Evolutionary conservation across 1,140 invertebrate genomes (phyloP).

Genomic region (Drosophila elegans): DNA sequence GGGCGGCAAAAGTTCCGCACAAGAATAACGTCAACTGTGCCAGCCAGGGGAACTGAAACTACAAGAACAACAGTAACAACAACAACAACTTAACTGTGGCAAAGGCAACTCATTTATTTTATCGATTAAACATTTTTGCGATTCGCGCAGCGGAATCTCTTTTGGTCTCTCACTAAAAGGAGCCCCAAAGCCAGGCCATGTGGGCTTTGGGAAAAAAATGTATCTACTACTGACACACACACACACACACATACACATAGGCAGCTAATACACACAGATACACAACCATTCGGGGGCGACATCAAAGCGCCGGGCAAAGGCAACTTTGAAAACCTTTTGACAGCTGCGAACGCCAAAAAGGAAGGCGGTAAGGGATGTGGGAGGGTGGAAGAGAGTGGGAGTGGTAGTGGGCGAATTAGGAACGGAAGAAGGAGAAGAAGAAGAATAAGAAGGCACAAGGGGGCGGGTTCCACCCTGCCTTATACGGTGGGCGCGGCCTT

Average conservation of each 20-base stretch:
- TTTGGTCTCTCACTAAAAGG: constrained; percentile 38
- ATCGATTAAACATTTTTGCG: constrained; percentile 84
- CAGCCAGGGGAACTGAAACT: constrained; percentile 8
- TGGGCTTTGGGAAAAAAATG: constrained; percentile 57
- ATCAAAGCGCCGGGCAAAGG: constrained; percentile 71
- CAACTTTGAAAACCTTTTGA: constrained; percentile 81
- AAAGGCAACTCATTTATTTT: constrained; percentile 83
- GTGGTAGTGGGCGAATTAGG: constrained; percentile 15
- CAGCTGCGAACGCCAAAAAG: constrained; percentile 62
- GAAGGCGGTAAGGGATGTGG: constrained; percentile 11
- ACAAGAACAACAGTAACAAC: constrained; percentile 28
- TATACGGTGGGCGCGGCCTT: constrained; percentile 64
- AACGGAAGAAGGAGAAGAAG: constrained; percentile 4
- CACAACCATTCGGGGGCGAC: constrained; percentile 54
- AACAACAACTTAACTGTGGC: constrained; percentile 51
- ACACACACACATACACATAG: constrained; percentile 32
- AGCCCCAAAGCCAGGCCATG: constrained; percentile 27
- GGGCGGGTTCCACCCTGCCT: constrained; percentile 48
- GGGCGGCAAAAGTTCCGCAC: constrained; percentile 54
- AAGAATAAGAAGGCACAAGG: constrained; percentile 9
- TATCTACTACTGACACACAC: constrained; percentile 80
- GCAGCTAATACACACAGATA: constrained; percentile 14
- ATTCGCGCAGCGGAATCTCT: constrained; percentile 82
- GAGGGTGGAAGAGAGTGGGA: constrained; percentile 2
- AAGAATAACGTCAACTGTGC: constrained; percentile 76